Percentiles rank a stretch among this genome's conserved stretches.
These are phyloP conservation scores for Diarsia rubi DNA, from an alignment of 2,888 invertebrate species.

Conservation along the genomic window DNA sequence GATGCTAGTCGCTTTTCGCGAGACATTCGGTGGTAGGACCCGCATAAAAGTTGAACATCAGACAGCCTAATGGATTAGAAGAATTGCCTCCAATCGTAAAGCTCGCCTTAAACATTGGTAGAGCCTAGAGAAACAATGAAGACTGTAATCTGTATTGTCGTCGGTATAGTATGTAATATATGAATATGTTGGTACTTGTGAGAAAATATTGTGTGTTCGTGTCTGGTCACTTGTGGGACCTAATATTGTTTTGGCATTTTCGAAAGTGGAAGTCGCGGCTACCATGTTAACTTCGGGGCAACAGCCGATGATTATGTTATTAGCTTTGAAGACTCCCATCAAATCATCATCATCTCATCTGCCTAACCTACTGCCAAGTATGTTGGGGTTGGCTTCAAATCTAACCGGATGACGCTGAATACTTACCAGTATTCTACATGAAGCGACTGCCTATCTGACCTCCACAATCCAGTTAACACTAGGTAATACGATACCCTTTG, in stretches of 20 bases:
- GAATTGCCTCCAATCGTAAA: constrained; percentile 88
- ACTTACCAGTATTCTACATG: too few relatives aligned
- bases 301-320: constrained; percentile 16
- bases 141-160: constrained; percentile 79
- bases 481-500: too few relatives aligned
- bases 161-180: constrained; percentile 74
- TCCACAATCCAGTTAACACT: too few relatives aligned
- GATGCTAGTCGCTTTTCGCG: constrained; percentile 87
- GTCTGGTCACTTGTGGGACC: constrained; percentile 65
- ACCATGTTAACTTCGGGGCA: neutral
- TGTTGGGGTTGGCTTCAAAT: too few relatives aligned
- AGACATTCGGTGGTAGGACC: constrained; percentile 88
- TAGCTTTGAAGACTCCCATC: constrained; percentile 27
- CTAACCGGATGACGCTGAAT: too few relatives aligned
- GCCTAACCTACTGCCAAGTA: too few relatives aligned
- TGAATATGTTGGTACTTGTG: constrained; percentile 70
- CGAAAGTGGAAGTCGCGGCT: neutral
- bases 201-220: constrained; percentile 69
- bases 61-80: constrained; percentile 90
- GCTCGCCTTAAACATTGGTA: constrained; percentile 80
- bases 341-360: too few relatives aligned
- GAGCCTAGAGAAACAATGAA: constrained; percentile 82
- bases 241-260: constrained; percentile 36
- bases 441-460: too few relatives aligned
- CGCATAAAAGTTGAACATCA: constrained; percentile 89